Evolutionary conservation across 2,888 invertebrate genomes (phyloP), one percentile per base, ranked within the genome.

Genomic region (Epinotia nisella): DNA sequence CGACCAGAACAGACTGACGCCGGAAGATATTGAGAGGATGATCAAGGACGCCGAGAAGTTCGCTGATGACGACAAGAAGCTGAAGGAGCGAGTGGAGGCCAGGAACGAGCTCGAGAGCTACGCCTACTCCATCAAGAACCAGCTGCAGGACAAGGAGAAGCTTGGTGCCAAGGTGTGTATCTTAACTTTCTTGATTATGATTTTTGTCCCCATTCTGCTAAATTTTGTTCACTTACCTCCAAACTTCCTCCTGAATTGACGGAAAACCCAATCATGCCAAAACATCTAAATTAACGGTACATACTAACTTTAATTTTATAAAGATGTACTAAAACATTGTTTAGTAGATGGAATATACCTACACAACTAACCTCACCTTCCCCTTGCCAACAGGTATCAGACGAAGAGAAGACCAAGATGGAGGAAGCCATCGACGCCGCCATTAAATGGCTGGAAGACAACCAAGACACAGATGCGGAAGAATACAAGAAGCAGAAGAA

Each of bases 1-100:
- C 86, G 99, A 99, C 85, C 98, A 99, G 90, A 99, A 99, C 92
- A 95, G 99, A 78, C 92, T 99, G 76, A 98, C 98, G 15, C 99
- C 99, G 4, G 99, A 99, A 80, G 99, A 99, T 84, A 99, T 99
- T 80, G 99, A 99, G 87, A 95, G 98, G 76, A 99, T 99, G 99
- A 99, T 99, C 90, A 98, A 98, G 91, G 99, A 99, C 87, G 99
- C 99, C 0, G 99, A 99, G 94, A 98, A 98, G 90, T 99, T 99
- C 92, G 98, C 99, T 19, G 99, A 99, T 84, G 99, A 99, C 79
- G 99, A 99, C 92, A 99, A 99, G 94, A 98, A 98, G 91, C 94
- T 98, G 78, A 98, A 98, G 93, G 98, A 99, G 91, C 95, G 97
- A 67, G 98, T 99, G 3, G 99, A 99, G 87, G 96, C 99, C 3